Evolutionary conservation across 2,113 vertebrate genomes (phyloP), one percentile per base, ranked within the genome.

Genomic region (Corydoras sp.): DNA sequence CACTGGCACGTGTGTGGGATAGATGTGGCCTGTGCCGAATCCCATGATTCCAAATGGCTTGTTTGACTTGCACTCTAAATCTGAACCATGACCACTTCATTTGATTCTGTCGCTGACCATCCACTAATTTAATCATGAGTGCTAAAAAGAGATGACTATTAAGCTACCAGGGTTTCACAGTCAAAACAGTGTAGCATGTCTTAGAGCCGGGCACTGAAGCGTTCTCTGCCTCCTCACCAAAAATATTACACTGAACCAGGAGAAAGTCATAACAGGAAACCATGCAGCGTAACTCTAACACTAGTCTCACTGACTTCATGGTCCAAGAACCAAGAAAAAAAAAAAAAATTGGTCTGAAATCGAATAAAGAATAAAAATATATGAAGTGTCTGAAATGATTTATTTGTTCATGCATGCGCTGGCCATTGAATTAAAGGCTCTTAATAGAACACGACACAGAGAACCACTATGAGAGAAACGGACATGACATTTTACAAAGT

Each of bases 1-100:
- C 90, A 87, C 69, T 79, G 78, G 18, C 68, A 24, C 61, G 76
- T 62, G 13, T 54, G 43, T 43, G 13, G 63, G 71, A 65, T 69
- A 15, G 35, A 43, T 63, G 62, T 49, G 32, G 11, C 32, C 11
- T 15, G n/a, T 75, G 79, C 13, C 65, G n/a, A 55, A 43, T 43
- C 35, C 35, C 35, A 43, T 43, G 35, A 43, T 56, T 72, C 65
- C 54, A 60, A 58, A 53, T 9, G 13, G 18, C 13, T 15, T 61
- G 43, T 61, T 60, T 62, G 49, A 31, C 24, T 70, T 56, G 51
- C 60, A 43, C 35, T 43, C 35, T 43, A 43, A 43, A 10, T 62
- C 61, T 55, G 59, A 56, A 14, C 30, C 50, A 51, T 10, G 10
- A 54, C 62, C 48, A 32, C 58, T 32, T 30, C 15, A 63, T 55